Evolutionary conservation across 1,140 invertebrate genomes (phyloP), one percentile per base, ranked within the genome.

Genomic region (Brachionus calyciflorus): DNA sequence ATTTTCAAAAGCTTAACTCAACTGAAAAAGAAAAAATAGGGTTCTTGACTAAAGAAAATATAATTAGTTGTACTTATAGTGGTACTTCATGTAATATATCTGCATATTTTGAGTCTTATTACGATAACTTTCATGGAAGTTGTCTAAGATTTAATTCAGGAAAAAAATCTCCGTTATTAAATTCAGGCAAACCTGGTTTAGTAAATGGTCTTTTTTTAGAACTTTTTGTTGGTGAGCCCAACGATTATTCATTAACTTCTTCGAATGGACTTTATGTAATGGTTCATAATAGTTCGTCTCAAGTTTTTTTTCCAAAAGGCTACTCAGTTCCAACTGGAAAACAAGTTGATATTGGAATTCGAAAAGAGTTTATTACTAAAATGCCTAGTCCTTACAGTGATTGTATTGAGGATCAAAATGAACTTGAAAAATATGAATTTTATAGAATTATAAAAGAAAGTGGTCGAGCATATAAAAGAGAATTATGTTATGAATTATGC

Each of bases 401-500:
- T 10, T 73, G 69, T 24, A 51, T 33, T 30, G 48, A 49, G 14
- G 30, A 73, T 26, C n/a, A 37, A n/a, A 21, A 73, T 17, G 49
- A 44, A 26, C 1, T 73, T 3, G 24, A 73, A 33, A 33, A 44
- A 51, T 73, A 30, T 51, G 69, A 73, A 40, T 30, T 40, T 17
- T 73, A 53, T 28, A 49, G 46, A 51, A 55, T 10, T 24, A 51
- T 55, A 26, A 28, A 28, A n/a, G 10, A 73, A 51, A 44, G 19
- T 65, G 40, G 60, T 14, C 49, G 33, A 37, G 30, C 44, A 6
- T 73, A 73, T 24, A 26, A 46, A 51, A 49, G 51, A 55, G 30
- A 49, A 28, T 26, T 28, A n/a, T 73, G 69, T 24, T 73, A 28
- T 51, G 69, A 73, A 26, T 51, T 73, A 33, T 73, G 69, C 24